A percentile compares a stretch with the other conserved stretches of the same genome.
phyloP scores from a whole-genome alignment of 2,888 invertebrate genomes.

The Chironomus tentans region DNA sequence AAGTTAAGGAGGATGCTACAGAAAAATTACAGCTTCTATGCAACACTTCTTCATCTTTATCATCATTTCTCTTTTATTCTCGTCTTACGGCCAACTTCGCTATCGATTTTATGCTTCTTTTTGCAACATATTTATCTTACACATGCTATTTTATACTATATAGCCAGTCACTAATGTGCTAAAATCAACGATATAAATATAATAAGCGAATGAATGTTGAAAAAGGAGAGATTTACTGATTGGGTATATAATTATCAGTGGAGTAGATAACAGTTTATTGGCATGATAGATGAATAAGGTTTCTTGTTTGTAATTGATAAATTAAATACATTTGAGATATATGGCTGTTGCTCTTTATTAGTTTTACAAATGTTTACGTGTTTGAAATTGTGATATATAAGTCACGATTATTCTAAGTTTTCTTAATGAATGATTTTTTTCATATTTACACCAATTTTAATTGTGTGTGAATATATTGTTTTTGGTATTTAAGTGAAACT shows the following conservation, averaged over 20 bases:
- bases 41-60: not conserved
- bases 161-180: not conserved
- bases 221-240: not conserved
- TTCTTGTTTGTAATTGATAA: not conserved
- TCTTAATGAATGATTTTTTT: no score
- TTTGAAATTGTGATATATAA: no score
- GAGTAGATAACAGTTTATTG: not conserved
- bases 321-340: not conserved
- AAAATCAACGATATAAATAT: not conserved
- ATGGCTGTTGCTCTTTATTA: no score
- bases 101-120: not conserved
- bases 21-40: no score
- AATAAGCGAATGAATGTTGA: not conserved
- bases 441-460: no score
- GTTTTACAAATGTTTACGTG: no score
- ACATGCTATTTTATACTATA: not conserved
- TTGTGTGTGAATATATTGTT: no score
- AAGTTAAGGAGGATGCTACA: conserved; percentile 16
- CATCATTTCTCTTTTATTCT: not conserved
- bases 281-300: not conserved
- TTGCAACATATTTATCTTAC: not conserved
- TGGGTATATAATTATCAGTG: not conserved
- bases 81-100: not conserved
- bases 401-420: no score
- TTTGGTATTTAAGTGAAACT: no score